Percentiles rank a stretch among this genome's conserved stretches.
phyloP scores from a whole-genome alignment of 2,888 invertebrate species.

The Anagyrus pseudococci region DNA sequence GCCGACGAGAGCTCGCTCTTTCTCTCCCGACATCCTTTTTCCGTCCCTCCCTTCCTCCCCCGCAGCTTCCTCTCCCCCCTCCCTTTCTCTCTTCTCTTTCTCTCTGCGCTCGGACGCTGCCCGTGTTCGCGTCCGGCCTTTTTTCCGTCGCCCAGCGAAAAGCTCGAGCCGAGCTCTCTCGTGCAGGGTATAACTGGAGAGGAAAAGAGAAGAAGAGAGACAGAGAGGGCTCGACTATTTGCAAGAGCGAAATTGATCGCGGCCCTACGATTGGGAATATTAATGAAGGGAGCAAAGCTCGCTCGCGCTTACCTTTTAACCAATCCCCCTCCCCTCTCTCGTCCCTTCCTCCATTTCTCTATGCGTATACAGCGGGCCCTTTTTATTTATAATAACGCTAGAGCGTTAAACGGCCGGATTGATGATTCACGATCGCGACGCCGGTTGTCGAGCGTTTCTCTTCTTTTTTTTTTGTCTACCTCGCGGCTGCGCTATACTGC shows the following conservation, averaged over 20 bases:
- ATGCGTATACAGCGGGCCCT: no score
- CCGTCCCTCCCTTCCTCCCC: neutral
- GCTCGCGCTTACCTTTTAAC: no score
- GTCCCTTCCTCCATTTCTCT: no score
- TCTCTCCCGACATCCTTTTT: neutral
- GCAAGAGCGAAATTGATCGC: slow-evolving; percentile 23
- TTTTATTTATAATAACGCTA: slow-evolving; percentile 16
- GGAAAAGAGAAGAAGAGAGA: no score
- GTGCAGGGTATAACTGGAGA: no score
- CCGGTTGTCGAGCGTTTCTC: no score
- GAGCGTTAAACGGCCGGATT: slow-evolving; percentile 22
- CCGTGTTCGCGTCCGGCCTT: no score
- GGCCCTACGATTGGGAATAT: slow-evolving; percentile 24
- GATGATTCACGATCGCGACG: slow-evolving; percentile 24
- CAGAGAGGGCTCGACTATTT: no score
- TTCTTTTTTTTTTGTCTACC: slow-evolving; percentile 4
- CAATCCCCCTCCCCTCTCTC: slow-evolving; percentile 14
- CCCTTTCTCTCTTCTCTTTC: neutral
- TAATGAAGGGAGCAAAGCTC: slow-evolving; percentile 25
- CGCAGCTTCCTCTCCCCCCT: neutral
- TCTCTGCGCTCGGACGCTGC: neutral
- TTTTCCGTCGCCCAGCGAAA: no score
- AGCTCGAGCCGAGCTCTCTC: no score
- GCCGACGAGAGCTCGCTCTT: no score
- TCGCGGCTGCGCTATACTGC: no score